phyloP scores from a whole-genome alignment of 1,140 invertebrate genomes.

The Ceratina japonica region DNA sequence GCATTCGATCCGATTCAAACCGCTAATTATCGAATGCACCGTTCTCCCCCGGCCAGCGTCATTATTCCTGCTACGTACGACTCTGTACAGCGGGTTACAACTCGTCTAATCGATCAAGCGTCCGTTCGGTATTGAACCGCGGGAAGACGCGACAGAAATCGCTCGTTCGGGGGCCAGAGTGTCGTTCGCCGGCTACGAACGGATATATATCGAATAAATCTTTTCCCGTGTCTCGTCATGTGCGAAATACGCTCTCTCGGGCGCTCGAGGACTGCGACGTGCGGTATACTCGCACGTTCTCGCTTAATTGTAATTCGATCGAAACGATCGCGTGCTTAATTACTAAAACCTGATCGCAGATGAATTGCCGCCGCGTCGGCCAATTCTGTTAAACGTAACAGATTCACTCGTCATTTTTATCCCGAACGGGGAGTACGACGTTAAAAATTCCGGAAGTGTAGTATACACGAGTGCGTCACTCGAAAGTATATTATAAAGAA shows the following conservation, averaged over 20 bases:
- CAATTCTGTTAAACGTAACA: neutral
- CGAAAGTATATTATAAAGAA: no score
- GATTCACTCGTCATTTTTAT: no score
- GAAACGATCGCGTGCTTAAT: constrained; percentile 59
- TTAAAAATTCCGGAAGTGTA: no score
- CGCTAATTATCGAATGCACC: constrained; percentile 30
- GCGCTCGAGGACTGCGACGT: neutral
- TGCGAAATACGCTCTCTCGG: neutral
- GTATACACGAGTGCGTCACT: no score
- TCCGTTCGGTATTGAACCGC: neutral
- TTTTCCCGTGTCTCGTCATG: neutral
- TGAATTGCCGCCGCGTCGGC: neutral
- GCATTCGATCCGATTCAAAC: neutral
- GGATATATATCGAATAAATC: no score
- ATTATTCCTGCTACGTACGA: neutral
- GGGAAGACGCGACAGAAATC: neutral
- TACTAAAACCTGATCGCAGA: constrained; percentile 33
- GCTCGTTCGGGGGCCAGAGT: neutral
- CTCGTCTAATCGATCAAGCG: neutral
- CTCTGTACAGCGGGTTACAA: neutral
- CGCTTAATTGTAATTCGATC: constrained; percentile 57
- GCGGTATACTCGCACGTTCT: constrained; percentile 20
- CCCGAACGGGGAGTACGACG: no score
- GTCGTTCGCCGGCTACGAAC: neutral
- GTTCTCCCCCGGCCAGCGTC: neutral